Evolutionary conservation across 2,113 vertebrate genomes (phyloP), one percentile per base, ranked within the genome.

Genomic region (Miniopterus natalensis): DNA sequence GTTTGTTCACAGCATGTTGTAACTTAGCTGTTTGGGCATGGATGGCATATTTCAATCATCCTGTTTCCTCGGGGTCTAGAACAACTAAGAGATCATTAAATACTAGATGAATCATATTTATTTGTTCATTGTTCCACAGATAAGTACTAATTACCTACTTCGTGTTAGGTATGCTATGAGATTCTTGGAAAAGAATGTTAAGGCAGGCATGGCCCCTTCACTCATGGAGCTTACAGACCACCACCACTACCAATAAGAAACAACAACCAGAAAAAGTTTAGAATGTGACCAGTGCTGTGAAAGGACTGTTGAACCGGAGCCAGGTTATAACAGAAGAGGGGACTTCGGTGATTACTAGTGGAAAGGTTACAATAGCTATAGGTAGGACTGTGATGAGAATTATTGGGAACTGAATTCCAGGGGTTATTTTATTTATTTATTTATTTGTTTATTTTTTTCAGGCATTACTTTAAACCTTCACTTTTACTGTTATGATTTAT

Each of bases 161-260:
- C 59, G 68, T 88, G 63, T 57, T 75, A 55, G 53, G 7, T 81
- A 29, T 77, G n/a, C 29, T 83, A 21, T 51, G 42, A 85, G 66
- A 66, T 53, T 92, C 31, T 40, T 18, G n/a, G 49, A 51, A 86
- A 96, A 95, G 49, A 93, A 85, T 90, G 25, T 88, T 81, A 45
- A 53, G 47, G 88, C 12, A 71, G 20, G 31, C 10, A 57, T 84
- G 25, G 42, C 21, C 65, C 57, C 2, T 68, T 20, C 15, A n/a
- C 4, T 84, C 17, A 3, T 85, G 36, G 36, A 61, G 31, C 85
- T 90, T 88, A 90, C 29, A 59, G 66, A 61, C 25, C 53, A 81
- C 25, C 15, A 59, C 23, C 55, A 68, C 63, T 21, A 15, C 31
- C 18, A 71, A 29, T 27, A 80, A 27, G n/a, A 49, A 88, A 49